Evolutionary conservation across 2,113 vertebrate species (phyloP).

Genomic region (Chloroceryle aenea): DNA sequence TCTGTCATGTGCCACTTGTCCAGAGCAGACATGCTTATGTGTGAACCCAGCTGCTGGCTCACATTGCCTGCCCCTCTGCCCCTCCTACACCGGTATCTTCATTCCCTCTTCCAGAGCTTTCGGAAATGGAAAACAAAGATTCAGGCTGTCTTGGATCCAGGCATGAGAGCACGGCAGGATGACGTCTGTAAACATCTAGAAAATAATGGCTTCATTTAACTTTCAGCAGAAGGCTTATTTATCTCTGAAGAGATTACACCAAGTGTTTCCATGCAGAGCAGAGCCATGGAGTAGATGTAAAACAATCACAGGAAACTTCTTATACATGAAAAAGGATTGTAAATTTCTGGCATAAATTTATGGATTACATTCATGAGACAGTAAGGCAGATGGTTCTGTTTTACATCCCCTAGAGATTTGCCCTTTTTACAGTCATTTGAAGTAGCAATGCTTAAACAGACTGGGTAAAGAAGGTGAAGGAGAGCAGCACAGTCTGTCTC

Average conservation of each 20-base stretch:
- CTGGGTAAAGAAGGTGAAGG: background rate
- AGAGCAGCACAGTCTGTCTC: background rate
- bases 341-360: background rate
- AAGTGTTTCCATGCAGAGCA: slow-evolving; percentile 16
- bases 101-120: background rate
- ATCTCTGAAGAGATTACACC: slow-evolving; percentile 18
- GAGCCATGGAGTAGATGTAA: background rate
- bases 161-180: background rate
- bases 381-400: background rate
- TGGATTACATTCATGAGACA: background rate
- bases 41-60: background rate
- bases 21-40: background rate
- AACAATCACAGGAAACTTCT: slow-evolving; percentile 1
- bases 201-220: slow-evolving; percentile 16
- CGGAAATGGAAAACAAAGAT: background rate
- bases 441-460: background rate
- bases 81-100: background rate
- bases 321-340: background rate
- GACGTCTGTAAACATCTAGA: slow-evolving; percentile 23
- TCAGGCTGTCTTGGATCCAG: background rate
- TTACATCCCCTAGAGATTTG: background rate
- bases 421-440: background rate
- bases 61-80: background rate
- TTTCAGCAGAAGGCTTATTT: slow-evolving; percentile 50
- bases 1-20: background rate